Percentiles rank a stretch among this genome's conserved stretches.
Conservation (phyloP, 2,797 vertebrate species). For the Ceryle rudis region DNA sequence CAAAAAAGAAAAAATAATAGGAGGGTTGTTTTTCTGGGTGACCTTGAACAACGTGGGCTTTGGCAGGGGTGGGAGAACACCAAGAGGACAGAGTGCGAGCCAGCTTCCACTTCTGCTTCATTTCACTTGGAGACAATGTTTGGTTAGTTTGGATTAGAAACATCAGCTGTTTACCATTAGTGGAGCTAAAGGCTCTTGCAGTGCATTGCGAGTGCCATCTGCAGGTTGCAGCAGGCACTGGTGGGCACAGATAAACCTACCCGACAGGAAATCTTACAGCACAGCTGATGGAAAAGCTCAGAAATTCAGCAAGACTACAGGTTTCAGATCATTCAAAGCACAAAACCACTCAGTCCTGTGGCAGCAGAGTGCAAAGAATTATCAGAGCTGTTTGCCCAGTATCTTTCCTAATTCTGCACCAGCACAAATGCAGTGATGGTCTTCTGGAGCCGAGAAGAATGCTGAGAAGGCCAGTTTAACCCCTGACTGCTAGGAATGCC, state of each 20-base stretch:
- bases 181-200: neutral
- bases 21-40: neutral
- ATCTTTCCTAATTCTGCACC: neutral
- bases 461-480: neutral
- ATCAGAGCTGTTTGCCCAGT: neutral
- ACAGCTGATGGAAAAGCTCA: neutral
- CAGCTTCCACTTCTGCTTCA: conserved; percentile 14
- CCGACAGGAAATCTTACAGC: fast-evolving
- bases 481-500: fast-evolving
- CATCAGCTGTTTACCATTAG: neutral
- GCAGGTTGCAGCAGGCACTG: neutral
- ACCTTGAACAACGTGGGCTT: neutral
- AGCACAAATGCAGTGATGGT: neutral
- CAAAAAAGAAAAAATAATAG: neutral
- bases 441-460: neutral
- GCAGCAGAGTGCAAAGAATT: neutral
- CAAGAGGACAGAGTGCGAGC: neutral
- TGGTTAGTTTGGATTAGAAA: neutral
- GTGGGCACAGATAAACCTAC: fast-evolving
- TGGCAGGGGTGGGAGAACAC: neutral
- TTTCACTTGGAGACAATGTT: neutral
- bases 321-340: neutral
- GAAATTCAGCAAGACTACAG: neutral
- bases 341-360: neutral
- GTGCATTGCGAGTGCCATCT: conserved; percentile 59